Base-by-base conservation (phyloP, 2,888 invertebrate species). In the Rapana venosa region DNA sequence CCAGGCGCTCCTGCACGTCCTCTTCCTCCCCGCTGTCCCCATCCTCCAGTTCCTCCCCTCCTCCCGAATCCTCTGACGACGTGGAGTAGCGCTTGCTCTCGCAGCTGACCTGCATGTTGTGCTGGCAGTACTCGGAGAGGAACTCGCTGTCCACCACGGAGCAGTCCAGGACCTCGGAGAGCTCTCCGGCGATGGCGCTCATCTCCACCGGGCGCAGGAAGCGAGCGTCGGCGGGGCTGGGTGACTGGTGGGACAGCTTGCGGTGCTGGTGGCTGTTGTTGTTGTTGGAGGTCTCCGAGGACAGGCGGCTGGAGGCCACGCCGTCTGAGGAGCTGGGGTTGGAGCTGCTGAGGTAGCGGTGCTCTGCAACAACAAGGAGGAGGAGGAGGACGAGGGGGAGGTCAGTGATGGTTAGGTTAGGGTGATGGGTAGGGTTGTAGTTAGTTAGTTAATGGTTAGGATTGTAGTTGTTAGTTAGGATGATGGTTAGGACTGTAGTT, bases 71-170 rank as follows among this genome's bases (percentile, higher is more conserved):
- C 58, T 94, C 94, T 0, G 93, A 94, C 15, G 92, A 93, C 0
- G 94, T 93, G 8, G 94, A 94, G 89, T 94, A 94, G 22, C 92
- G 90, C 85, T 91, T 91, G 83, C 92, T 91, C 87, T 95, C 94
- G n/a, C 92, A 93, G n/a, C 92, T 90, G n/a, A 92, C 92, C 77
- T 90, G 91, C 88, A 93, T 87, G 30, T 94, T 92, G 56, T 94
- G 92, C 77, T 93, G 93, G 87, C 94, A 95, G 87, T 95, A 95
- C 88, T 95, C 95, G 6, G 94, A 93, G 5, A 95, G 94, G 90
- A 93, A 94, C 90, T 95, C 95, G 77, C 95, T 95, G 91, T 96
- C 95, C 11, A 95, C 93, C 5, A 95, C 93, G 0, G 96, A 96
- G 86, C 94, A 95, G 87, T 96, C 95, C 20, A 95, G 92, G 32